Base-by-base conservation (phyloP, 2,797 vertebrate genomes). In the Siniperca scherzeri region DNA sequence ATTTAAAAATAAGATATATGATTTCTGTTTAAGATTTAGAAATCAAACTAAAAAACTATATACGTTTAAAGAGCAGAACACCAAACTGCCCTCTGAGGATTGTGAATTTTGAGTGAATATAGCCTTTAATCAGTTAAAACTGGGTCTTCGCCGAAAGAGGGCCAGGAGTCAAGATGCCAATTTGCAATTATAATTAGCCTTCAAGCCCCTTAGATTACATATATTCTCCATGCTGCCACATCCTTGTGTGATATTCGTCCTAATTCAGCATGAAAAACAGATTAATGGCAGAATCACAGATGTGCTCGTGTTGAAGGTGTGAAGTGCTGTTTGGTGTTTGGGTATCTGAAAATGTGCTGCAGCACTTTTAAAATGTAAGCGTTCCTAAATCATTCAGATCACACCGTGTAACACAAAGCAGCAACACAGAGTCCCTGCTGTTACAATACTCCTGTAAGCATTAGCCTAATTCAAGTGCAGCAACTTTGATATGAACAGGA, bases 131-230 rank as follows among this genome's bases (percentile, higher is more conserved):
- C 55, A 72, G 52, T 82, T 80, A 74, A 79, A 74, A 85, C 59
- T 73, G 71, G 65, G 68, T 80, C 85, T 75, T 68, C 5, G 27
- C 57, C 12, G 30, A 87, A 82, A 81, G 19, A 82, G 66, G 76
- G 81, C 83, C 77, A 81, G 70, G 72, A 90, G 89, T 90, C 80
- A 84, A 90, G 78, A 44, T 78, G 40, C 71, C 68, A 67, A 89
- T 92, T 92, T 88, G 81, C 83, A 88, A 88, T 90, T 89, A 81
- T 78, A 91, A 91, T 91, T 76, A 83, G 70, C 74, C 74, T 71
- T 50, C 70, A 36, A 83, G 79, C 76, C 52, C 80, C 78, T 86
- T 82, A 87, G 77, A 90, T 87, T 78, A 78, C 71, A 66, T 78
- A 86, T 78, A 84, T 86, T 76, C 65, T 61, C 50, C 77, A 55